Conservation (phyloP, 2,888 invertebrate genomes). For the Platerodrilus igneus region DNA sequence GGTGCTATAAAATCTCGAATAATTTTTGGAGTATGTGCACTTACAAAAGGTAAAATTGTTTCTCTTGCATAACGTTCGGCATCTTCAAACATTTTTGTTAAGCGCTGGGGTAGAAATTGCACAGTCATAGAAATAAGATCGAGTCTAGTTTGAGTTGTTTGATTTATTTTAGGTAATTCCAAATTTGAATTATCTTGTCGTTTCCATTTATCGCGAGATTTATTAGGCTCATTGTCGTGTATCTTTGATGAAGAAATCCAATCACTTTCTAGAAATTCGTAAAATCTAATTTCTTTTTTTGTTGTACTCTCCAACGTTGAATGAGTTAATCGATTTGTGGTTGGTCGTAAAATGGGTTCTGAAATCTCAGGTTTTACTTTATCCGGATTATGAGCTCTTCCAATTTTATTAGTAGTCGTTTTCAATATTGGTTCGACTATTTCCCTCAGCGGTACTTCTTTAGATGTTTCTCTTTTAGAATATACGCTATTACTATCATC, state of each 20-base stretch:
- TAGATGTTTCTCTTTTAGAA: constrained; percentile 25
- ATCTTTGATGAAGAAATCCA: constrained; percentile 40
- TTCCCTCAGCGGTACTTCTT: constrained; percentile 49
- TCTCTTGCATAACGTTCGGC: constrained; percentile 78
- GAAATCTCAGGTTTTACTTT: constrained; percentile 56
- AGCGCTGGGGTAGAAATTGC: constrained; percentile 71
- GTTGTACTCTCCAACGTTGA: constrained; percentile 44
- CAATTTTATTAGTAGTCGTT: constrained; percentile 55
- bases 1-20: constrained; percentile 45
- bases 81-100: constrained; percentile 74
- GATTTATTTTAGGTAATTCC: constrained; percentile 1
- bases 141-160: too few species aligned
- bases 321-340: constrained; percentile 28
- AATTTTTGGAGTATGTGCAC: constrained; percentile 72
- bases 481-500: constrained; percentile 2
- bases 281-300: constrained; percentile 36
- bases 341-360: constrained; percentile 58
- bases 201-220: constrained; percentile 40
- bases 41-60: constrained; percentile 70
- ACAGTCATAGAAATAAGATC: constrained; percentile 56
- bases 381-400: constrained; percentile 48
- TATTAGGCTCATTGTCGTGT: constrained; percentile 31
- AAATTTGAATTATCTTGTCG: constrained; percentile 38
- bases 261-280: constrained; percentile 40
- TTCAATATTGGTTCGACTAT: constrained; percentile 71